phyloP scores from a whole-genome alignment of 2,113 vertebrate species.

The Nicator chloris region DNA sequence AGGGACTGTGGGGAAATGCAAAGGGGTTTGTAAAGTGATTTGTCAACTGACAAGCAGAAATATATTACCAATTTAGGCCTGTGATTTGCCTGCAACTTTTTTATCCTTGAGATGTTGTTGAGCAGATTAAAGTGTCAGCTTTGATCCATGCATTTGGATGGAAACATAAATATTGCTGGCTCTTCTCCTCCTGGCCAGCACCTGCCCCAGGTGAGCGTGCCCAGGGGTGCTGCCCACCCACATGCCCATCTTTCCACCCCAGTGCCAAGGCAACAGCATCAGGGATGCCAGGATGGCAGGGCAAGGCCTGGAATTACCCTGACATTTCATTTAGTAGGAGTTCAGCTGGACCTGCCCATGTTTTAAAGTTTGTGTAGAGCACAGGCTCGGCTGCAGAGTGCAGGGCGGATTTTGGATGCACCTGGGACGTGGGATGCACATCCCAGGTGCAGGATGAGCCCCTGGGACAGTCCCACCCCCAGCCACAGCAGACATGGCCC shows the following conservation, averaged over 20 bases:
- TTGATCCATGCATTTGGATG: slow-evolving; percentile 64
- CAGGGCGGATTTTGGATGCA: rapidly evolving
- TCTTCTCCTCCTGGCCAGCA: not conserved
- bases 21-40: slow-evolving; percentile 47
- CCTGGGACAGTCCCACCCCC: rapidly evolving
- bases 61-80: slow-evolving; percentile 57
- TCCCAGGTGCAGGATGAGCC: not conserved
- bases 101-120: slow-evolving; percentile 70
- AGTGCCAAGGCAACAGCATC: not conserved
- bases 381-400: rapidly evolving
- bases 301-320: not conserved
- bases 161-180: slow-evolving; percentile 52
- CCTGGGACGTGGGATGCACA: rapidly evolving
- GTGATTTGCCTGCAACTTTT: slow-evolving; percentile 70
- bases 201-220: not conserved
- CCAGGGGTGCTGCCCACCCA: not conserved
- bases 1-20: not conserved
- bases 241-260: not conserved
- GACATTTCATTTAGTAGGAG: not conserved
- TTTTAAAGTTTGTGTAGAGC: not conserved
- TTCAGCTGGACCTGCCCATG: rapidly evolving
- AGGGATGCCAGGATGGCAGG: not conserved
- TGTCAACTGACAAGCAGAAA: slow-evolving; percentile 65
- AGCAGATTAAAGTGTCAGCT: slow-evolving; percentile 71
- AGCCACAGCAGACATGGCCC: rapidly evolving